A percentile compares a stretch with the other conserved stretches of the same genome.
Conservation (phyloP, 2,797 vertebrate species). For the Xenentodon cancila region DNA sequence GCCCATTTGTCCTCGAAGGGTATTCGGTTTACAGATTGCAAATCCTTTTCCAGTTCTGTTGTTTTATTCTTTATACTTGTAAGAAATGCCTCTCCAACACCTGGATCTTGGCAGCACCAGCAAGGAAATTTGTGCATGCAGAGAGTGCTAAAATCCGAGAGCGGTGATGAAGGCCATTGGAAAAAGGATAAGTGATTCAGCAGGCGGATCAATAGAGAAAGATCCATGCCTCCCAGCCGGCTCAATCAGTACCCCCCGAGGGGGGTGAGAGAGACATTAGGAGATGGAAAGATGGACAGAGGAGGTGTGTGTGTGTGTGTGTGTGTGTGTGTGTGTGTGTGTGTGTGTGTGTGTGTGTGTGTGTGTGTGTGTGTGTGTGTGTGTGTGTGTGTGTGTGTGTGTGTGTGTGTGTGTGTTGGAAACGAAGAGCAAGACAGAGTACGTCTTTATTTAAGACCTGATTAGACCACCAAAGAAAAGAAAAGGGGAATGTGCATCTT, state of each 20-base stretch:
- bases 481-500: conserved; percentile 61
- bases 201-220: conserved; percentile 77
- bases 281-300: conserved; percentile 68
- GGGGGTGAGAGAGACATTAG: conserved; percentile 74
- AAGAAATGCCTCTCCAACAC: conserved; percentile 32
- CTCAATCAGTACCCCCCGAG: conserved; percentile 74
- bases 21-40: conserved; percentile 20
- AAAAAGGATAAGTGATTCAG: conserved; percentile 84
- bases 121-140: conserved; percentile 60
- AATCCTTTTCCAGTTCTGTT: conserved; percentile 15
- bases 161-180: conserved; percentile 78
- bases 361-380: too few species aligned
- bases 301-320: neutral
- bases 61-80: conserved; percentile 35
- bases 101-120: conserved; percentile 48
- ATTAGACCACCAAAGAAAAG: conserved; percentile 57
- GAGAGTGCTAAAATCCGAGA: conserved; percentile 71
- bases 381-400: too few species aligned
- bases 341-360: too few species aligned
- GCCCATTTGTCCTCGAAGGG: conserved; percentile 13
- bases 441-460: conserved; percentile 61
- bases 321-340: too few species aligned
- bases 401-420: conserved; percentile 9
- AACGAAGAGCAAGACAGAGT: conserved; percentile 11
- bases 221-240: conserved; percentile 78